A percentile compares a stretch with the other conserved stretches of the same genome.
Evolutionary conservation across 2,888 invertebrate genomes (phyloP).

Genomic region (Microctonus brassicae): DNA sequence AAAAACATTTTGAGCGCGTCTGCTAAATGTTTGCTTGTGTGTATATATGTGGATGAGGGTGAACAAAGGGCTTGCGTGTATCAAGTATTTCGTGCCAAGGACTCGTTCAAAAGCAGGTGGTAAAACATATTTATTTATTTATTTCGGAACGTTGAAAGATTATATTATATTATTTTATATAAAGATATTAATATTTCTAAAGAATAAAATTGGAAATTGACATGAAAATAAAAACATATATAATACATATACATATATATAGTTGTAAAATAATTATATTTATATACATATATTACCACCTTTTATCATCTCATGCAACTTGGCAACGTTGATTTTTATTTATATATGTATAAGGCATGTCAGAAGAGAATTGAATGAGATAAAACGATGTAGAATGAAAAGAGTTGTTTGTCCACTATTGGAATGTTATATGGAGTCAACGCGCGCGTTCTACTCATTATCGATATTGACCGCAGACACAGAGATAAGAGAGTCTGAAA

Average conservation of each 20-base stretch:
- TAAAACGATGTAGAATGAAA: slow-evolving; percentile 25
- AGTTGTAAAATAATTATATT: background rate
- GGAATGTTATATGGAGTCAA: background rate
- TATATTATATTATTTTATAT: background rate
- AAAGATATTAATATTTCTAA: background rate
- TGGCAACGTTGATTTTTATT: slow-evolving; percentile 41
- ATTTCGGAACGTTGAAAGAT: background rate
- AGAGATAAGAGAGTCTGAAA: slow-evolving; percentile 24
- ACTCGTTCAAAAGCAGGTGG: slow-evolving; percentile 10
- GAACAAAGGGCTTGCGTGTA: slow-evolving; percentile 29
- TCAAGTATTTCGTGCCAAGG: slow-evolving; percentile 5
- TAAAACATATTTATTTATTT: slow-evolving; percentile 21
- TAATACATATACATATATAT: too few species aligned
- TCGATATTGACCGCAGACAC: slow-evolving; percentile 25
- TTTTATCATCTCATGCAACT: background rate
- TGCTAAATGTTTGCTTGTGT: background rate
- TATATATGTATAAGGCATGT: slow-evolving; percentile 25
- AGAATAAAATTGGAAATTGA: background rate
- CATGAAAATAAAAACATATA: too few species aligned
- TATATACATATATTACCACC: background rate
- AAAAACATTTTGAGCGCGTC: background rate
- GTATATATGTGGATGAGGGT: background rate
- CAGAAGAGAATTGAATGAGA: slow-evolving; percentile 19
- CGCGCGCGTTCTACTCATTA: slow-evolving; percentile 29
- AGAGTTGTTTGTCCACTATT: slow-evolving; percentile 19